A percentile compares a stretch with the other conserved stretches of the same genome.
Conservation (phyloP, 2,888 invertebrate species). For the Habrosyne pyritoides region DNA sequence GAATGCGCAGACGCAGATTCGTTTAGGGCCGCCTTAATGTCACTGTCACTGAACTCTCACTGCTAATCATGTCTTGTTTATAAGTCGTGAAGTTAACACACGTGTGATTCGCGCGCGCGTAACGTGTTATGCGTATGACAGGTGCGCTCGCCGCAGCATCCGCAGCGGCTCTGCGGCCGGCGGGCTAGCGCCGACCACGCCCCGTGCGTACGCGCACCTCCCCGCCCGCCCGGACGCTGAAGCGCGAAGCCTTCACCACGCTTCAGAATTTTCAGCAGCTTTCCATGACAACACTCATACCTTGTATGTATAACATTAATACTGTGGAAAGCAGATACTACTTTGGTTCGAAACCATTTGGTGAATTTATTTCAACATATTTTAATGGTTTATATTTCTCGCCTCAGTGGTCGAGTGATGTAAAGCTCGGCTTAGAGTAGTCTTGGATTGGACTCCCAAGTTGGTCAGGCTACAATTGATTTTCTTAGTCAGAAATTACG, state of each 20-base stretch:
- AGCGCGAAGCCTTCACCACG: slow-evolving; percentile 63
- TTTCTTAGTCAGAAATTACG: too few relatives aligned
- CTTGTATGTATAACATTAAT: too few relatives aligned
- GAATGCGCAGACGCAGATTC: slow-evolving; percentile 52
- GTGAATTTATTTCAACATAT: too few relatives aligned
- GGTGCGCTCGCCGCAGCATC: slow-evolving; percentile 78
- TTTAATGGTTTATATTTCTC: too few relatives aligned
- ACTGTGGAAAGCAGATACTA: too few relatives aligned
- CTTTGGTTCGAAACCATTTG: too few relatives aligned
- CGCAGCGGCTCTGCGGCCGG: slow-evolving; percentile 63
- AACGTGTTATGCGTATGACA: slow-evolving; percentile 45
- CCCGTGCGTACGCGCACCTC: slow-evolving; percentile 70
- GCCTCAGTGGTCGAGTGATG: too few relatives aligned
- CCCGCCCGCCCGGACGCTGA: slow-evolving; percentile 64
- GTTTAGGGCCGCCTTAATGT: slow-evolving; percentile 39
- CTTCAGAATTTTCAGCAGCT: slow-evolving; percentile 42
- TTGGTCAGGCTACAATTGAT: too few relatives aligned
- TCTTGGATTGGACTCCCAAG: too few relatives aligned
- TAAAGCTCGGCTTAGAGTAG: too few relatives aligned
- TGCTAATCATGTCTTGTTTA: slow-evolving; percentile 46
- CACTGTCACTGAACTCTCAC: slow-evolving; percentile 72
- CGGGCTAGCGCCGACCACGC: slow-evolving; percentile 49
- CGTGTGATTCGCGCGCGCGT: slow-evolving; percentile 38
- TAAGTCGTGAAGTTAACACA: slow-evolving; percentile 37
- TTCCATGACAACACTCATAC: slow-evolving; percentile 24